Evolutionary conservation across 2,888 invertebrate genomes (phyloP).

Genomic region (Graphium colonna): DNA sequence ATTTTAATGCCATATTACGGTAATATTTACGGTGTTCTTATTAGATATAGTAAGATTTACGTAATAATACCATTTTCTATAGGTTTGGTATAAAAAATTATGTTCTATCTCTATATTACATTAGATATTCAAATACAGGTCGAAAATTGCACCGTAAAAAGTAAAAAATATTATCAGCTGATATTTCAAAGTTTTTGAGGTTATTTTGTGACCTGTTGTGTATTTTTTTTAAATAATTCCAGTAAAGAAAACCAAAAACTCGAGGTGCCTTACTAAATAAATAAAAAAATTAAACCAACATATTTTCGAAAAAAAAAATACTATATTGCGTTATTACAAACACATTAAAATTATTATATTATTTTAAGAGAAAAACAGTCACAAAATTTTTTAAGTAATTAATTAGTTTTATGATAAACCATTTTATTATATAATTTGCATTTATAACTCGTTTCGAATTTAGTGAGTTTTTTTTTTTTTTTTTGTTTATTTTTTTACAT

Average conservation of each 20-base stretch:
- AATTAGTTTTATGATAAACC: slow-evolving; percentile 35
- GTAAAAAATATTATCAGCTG: too few species aligned
- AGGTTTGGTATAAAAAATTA: slow-evolving; percentile 21
- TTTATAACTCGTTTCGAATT: slow-evolving; percentile 30
- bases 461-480: slow-evolving; percentile 22
- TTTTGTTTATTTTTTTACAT: slow-evolving; percentile 17
- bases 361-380: slow-evolving; percentile 55
- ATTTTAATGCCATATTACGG: slow-evolving; percentile 77
- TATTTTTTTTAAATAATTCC: slow-evolving; percentile 22
- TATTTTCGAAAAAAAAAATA: too few species aligned
- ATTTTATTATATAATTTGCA: slow-evolving; percentile 33
- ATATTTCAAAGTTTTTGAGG: neutral
- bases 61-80: slow-evolving; percentile 26
- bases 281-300: slow-evolving; percentile 11
- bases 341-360: slow-evolving; percentile 21
- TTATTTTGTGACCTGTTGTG: neutral
- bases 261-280: slow-evolving; percentile 65
- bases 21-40: slow-evolving; percentile 55
- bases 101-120: too few species aligned
- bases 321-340: slow-evolving; percentile 22
- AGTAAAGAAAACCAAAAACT: slow-evolving; percentile 58
- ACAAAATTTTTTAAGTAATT: slow-evolving; percentile 44
- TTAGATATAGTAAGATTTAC: slow-evolving; percentile 29
- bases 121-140: too few species aligned
- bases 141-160: too few species aligned